Evolutionary conservation across 2,797 vertebrate species (phyloP), one percentile per base, ranked within the genome.

Genomic region (Poliocrania exsul): DNA sequence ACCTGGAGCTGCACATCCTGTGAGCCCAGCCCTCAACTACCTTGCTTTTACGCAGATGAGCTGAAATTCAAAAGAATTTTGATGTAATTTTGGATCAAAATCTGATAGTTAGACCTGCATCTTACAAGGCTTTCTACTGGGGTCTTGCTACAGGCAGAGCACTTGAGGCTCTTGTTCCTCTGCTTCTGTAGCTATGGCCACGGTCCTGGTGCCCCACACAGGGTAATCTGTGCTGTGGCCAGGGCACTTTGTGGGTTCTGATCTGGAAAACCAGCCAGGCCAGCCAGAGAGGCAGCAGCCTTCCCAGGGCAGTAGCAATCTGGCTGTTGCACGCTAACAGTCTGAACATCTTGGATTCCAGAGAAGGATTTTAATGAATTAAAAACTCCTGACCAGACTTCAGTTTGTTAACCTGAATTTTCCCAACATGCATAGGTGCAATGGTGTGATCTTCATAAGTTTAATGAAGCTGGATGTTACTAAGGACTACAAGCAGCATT

Each of bases 341-440:
- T 75, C 77, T 60, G 44, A 46, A 67, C 19, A 58, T 5, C 9
- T 62, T 58, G 19, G 40, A 50, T 53, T 72, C 46, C 16, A 57
- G 33, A 78, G 40, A 50, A 67, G 31, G 46, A 67, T 75, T 62
- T 88, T 53, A 86, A 38, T 16, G 33, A 60, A 31, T 49, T 28
- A 44, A 49, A 10, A 16, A 17, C 26, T 42, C 25, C 37, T 44
- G 46, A 75, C 16, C 24, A 84, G 26, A 37, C 15, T 15, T 50
- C 17, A 57, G 21, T 88, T 82, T 60, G 33, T 47, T 26, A 79
- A 42, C 12, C 10, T 33, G n/a, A 51, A 12, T 25, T 77, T 73
- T 57, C 57, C 38, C n/a, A 75, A 31, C 26, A 44, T 57, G 9
- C 18, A 21, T 2, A n/a, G 16, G 4, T 5, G n/a, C 0, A 2